Evolutionary conservation across 2,113 vertebrate genomes (phyloP).

Genomic region (Notarius quadriscutis): DNA sequence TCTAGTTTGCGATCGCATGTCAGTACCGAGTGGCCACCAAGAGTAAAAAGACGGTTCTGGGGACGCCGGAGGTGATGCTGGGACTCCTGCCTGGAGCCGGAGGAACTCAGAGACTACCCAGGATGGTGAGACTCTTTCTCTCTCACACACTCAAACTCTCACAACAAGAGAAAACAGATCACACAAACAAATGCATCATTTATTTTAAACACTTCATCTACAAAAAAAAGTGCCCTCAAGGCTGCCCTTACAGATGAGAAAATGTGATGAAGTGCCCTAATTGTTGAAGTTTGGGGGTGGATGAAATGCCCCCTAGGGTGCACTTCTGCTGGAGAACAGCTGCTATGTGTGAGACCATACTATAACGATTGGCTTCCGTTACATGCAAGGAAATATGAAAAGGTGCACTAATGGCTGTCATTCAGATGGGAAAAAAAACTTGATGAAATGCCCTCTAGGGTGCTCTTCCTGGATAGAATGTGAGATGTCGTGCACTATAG

Average conservation of each 20-base stretch:
- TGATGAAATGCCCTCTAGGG: neutral
- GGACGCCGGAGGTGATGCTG: slow-evolving; percentile 80
- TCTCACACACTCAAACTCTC: neutral
- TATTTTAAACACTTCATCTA: neutral
- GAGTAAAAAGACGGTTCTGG: slow-evolving; percentile 80
- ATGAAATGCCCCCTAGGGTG: neutral
- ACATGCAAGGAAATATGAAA: neutral
- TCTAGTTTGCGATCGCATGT: slow-evolving; percentile 82
- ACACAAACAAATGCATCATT: slow-evolving; percentile 27
- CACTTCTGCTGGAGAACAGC: neutral
- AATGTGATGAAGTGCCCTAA: neutral
- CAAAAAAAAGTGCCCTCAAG: neutral
- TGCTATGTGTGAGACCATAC: neutral
- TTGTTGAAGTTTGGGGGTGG: neutral
- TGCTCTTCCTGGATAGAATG: neutral
- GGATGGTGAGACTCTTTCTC: slow-evolving; percentile 75
- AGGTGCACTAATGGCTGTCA: neutral
- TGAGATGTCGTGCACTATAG: neutral
- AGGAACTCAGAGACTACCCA: slow-evolving; percentile 83
- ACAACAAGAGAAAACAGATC: neutral
- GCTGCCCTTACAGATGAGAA: neutral
- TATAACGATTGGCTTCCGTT: neutral
- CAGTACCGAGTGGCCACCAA: slow-evolving; percentile 85
- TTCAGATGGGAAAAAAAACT: neutral
- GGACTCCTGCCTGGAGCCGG: slow-evolving; percentile 85